Percentiles rank a stretch among this genome's conserved stretches.
Conservation (phyloP, 2,888 invertebrate genomes). For the Spisula subtruncata region DNA sequence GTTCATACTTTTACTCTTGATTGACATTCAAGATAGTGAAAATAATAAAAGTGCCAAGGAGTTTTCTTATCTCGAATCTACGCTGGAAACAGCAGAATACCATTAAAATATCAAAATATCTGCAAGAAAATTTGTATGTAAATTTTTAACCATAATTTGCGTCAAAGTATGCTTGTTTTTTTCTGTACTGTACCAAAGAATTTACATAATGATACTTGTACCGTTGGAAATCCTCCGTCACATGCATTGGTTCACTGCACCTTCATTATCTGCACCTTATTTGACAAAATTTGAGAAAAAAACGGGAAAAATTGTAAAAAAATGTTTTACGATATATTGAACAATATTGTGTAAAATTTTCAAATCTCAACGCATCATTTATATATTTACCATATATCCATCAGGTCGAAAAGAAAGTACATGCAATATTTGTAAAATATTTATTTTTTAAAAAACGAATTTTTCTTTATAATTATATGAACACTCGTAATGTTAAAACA, state of each 20-base stretch:
- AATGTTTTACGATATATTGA: not conserved
- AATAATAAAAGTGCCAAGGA: conserved; percentile 24
- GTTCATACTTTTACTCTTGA: conserved; percentile 13
- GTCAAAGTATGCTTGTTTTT: conserved; percentile 1
- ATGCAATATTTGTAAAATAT: not conserved
- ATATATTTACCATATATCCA: not conserved
- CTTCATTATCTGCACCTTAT: not conserved
- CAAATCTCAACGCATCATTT: not conserved
- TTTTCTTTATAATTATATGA: not conserved
- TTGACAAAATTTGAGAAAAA: not conserved
- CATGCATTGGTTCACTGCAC: conserved; percentile 12
- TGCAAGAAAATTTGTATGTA: conserved; percentile 10
- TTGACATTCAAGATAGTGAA: conserved; percentile 4
- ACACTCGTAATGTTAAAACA: not conserved
- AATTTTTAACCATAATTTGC: conserved; percentile 29
- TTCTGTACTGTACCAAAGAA: conserved; percentile 37
- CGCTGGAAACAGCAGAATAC: not conserved
- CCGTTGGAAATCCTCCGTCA: conserved; percentile 19
- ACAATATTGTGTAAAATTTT: conserved; percentile 12
- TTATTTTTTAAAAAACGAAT: not conserved
- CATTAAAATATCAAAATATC: not conserved
- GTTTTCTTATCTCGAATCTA: not conserved
- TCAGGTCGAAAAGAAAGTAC: not conserved
- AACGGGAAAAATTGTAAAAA: not conserved
- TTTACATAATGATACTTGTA: not conserved